These are phyloP conservation scores for Busseola fusca DNA, from an alignment of 2,888 invertebrate species.

Conservation along the genomic window DNA sequence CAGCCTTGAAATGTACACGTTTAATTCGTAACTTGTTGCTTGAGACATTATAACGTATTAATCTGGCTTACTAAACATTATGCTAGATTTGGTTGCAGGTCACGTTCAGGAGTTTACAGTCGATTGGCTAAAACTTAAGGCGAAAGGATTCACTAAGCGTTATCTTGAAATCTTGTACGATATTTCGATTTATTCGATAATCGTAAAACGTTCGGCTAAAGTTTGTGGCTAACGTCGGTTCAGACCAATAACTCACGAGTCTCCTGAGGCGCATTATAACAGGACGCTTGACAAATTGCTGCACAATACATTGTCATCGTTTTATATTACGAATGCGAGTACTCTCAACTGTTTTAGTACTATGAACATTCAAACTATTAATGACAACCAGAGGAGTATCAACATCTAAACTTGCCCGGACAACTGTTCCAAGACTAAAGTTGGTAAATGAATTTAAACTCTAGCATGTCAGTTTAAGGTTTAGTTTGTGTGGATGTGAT, in stretches of 20 bases:
- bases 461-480: constrained; percentile 55
- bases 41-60: constrained; percentile 36
- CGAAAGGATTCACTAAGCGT: constrained; percentile 50
- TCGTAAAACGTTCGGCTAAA: constrained; percentile 46
- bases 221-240: constrained; percentile 42
- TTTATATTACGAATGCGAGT: constrained; percentile 38
- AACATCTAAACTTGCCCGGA: constrained; percentile 61
- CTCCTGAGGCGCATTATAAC: constrained; percentile 49
- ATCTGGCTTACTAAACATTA: constrained; percentile 46
- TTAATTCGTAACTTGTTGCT: constrained; percentile 59
- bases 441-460: constrained; percentile 56
- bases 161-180: constrained; percentile 49
- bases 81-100: constrained; percentile 40
- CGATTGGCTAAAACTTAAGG: constrained; percentile 46
- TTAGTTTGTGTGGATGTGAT: constrained; percentile 51
- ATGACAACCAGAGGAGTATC: constrained; percentile 63
- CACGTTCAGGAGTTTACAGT: constrained; percentile 51
- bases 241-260: constrained; percentile 42
- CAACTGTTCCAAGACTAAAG: constrained; percentile 27
- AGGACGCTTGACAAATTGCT: constrained; percentile 41
- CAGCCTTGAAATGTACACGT: constrained; percentile 24
- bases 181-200: constrained; percentile 50
- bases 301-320: constrained; percentile 42
- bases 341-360: constrained; percentile 13
- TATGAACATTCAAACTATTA: constrained; percentile 57